Percentiles rank a stretch among this genome's conserved stretches.
phyloP scores from a whole-genome alignment of 2,797 vertebrate genomes.

The Muraenolepis orangiensis region DNA sequence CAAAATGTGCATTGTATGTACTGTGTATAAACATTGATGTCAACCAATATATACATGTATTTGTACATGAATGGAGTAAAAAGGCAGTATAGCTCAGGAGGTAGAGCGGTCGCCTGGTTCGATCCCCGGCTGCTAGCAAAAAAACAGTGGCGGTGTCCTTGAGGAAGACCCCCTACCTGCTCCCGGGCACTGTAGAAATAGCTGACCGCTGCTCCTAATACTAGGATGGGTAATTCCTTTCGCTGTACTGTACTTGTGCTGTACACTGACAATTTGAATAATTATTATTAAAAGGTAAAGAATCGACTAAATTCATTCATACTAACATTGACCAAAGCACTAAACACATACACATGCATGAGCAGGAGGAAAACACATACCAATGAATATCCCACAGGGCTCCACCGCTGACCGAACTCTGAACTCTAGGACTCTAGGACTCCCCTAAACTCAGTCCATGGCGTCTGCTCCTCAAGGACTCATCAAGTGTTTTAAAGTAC shows the following conservation, averaged over 20 bases:
- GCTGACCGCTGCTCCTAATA: too few species aligned
- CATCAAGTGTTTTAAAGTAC: slow-evolving; percentile 26
- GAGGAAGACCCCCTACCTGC: too few species aligned
- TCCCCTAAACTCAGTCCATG: slow-evolving; percentile 32
- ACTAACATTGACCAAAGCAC: neutral
- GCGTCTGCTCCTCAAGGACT: slow-evolving; percentile 23
- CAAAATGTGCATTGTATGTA: slow-evolving; percentile 23
- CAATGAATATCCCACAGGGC: slow-evolving; percentile 43
- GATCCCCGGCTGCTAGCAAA: too few species aligned
- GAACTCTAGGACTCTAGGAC: slow-evolving; percentile 28
- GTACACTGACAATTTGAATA: too few species aligned
- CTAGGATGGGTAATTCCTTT: too few species aligned
- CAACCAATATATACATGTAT: neutral
- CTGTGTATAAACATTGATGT: neutral
- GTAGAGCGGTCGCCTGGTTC: too few species aligned
- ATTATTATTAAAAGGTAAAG: neutral
- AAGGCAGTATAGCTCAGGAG: too few species aligned
- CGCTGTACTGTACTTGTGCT: too few species aligned
- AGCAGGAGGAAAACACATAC: slow-evolving; percentile 29
- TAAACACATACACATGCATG: slow-evolving; percentile 5
- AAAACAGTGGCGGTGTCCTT: too few species aligned
- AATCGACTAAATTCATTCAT: neutral
- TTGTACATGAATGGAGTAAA: neutral
- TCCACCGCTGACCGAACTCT: slow-evolving; percentile 42
- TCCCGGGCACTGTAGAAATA: too few species aligned